These are phyloP conservation scores for Apodemus speciosus DNA, from an alignment of 2,113 vertebrate genomes.

Conservation along the genomic window DNA sequence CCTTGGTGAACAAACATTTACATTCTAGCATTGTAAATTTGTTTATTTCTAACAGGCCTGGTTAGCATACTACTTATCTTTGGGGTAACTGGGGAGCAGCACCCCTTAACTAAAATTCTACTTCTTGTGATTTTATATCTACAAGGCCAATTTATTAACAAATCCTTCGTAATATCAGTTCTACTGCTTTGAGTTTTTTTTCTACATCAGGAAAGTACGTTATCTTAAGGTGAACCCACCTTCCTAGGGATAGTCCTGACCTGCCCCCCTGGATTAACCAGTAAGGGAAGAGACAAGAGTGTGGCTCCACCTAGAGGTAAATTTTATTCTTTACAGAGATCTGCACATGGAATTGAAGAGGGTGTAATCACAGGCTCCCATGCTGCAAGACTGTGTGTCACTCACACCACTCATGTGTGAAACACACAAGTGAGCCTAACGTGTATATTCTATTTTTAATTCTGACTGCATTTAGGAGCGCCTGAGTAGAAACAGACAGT, in stretches of 20 bases:
- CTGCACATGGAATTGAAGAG: neutral
- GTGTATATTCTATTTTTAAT: neutral
- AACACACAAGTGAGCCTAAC: neutral
- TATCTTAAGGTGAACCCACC: neutral
- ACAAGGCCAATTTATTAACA: neutral
- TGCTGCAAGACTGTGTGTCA: neutral
- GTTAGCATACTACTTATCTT: neutral
- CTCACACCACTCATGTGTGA: neutral
- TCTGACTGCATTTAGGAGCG: neutral
- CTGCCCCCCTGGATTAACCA: neutral
- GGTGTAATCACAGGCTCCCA: neutral
- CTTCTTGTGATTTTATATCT: neutral
- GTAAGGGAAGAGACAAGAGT: neutral
- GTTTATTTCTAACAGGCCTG: neutral
- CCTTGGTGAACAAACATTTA: neutral
- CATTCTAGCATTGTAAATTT: neutral
- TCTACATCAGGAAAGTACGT: neutral
- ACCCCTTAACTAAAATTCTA: neutral
- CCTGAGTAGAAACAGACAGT: neutral
- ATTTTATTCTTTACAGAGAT: neutral
- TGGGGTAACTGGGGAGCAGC: neutral
- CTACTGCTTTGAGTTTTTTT: neutral
- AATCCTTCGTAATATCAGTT: neutral
- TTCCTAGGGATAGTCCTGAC: neutral
- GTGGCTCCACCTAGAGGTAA: neutral